phyloP scores from a whole-genome alignment of 2,113 vertebrate genomes.

The Anolis carolinensis region DNA sequence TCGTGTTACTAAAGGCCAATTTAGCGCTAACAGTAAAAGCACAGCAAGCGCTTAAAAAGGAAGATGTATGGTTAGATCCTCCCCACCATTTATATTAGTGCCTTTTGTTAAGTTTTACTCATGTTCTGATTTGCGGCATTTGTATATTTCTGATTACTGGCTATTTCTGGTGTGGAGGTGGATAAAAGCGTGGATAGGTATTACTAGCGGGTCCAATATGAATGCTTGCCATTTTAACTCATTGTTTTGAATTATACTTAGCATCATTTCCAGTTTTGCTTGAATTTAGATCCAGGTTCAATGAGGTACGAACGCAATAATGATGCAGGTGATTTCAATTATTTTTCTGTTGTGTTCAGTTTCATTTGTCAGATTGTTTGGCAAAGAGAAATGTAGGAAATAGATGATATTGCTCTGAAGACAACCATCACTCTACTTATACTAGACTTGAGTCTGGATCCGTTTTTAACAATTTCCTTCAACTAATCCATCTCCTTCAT shows the following conservation, averaged over 20 bases:
- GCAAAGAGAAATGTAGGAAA: neutral
- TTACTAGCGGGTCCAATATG: neutral
- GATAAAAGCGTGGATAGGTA: neutral
- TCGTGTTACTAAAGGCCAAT: too few relatives aligned
- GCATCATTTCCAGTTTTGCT: neutral
- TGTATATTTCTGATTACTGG: neutral
- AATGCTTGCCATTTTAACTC: neutral
- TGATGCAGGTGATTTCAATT: neutral
- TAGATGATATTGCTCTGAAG: neutral
- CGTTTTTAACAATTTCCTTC: too few relatives aligned
- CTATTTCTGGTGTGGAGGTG: neutral
- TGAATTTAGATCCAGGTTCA: neutral
- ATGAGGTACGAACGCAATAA: neutral
- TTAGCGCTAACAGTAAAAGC: too few relatives aligned
- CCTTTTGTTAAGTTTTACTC: too few relatives aligned
- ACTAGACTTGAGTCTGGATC: too few relatives aligned
- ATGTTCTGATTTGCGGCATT: too few relatives aligned
- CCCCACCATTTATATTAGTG: too few relatives aligned
- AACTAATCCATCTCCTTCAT: too few relatives aligned
- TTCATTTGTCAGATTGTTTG: neutral
- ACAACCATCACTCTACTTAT: too few relatives aligned
- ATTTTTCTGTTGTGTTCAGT: neutral
- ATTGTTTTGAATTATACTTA: neutral
- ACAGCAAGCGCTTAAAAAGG: too few relatives aligned
- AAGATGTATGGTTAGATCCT: too few relatives aligned